phyloP scores from a whole-genome alignment of 2,113 vertebrate species.

The Clinocottus analis region DNA sequence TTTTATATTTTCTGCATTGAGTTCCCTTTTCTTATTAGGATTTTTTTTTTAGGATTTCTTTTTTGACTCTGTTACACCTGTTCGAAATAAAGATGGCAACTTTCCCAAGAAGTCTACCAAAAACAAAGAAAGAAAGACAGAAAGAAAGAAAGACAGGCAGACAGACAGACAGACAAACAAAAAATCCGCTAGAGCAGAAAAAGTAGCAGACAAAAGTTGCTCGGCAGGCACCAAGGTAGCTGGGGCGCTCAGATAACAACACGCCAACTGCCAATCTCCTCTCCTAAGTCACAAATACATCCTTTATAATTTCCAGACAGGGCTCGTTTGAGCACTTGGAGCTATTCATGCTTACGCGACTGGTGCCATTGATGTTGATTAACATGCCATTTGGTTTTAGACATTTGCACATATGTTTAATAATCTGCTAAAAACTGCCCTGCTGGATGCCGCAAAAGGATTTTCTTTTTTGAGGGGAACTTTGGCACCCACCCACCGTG shows the following conservation, averaged over 20 bases:
- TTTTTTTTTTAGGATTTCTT: not conserved
- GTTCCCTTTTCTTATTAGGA: slow-evolving; percentile 13
- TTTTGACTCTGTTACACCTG: slow-evolving; percentile 23
- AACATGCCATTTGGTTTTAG: not conserved
- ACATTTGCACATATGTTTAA: slow-evolving; percentile 15
- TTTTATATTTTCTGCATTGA: slow-evolving; percentile 19
- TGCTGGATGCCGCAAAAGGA: slow-evolving; percentile 1
- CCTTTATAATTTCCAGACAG: slow-evolving; percentile 18
- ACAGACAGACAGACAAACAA: slow-evolving; percentile 7
- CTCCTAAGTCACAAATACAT: slow-evolving; percentile 15
- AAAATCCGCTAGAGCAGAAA: slow-evolving; percentile 10
- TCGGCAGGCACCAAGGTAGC: slow-evolving; percentile 22
- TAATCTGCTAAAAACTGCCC: slow-evolving; percentile 6
- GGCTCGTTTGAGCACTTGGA: not conserved
- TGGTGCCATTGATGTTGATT: not conserved
- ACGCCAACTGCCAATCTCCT: slow-evolving; percentile 26
- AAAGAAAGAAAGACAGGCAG: slow-evolving; percentile 13
- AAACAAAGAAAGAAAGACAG: slow-evolving; percentile 10
- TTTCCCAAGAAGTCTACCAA: slow-evolving; percentile 5
- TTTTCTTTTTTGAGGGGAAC: not conserved
- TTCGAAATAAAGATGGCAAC: slow-evolving; percentile 18
- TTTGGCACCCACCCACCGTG: not conserved
- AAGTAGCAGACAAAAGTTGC: slow-evolving; percentile 28
- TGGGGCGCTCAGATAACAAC: slow-evolving; percentile 25
- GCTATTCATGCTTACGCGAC: slow-evolving; percentile 6